Evolutionary conservation across 2,113 vertebrate genomes (phyloP), one percentile per base, ranked within the genome.

Genomic region (Silurus meridionalis): DNA sequence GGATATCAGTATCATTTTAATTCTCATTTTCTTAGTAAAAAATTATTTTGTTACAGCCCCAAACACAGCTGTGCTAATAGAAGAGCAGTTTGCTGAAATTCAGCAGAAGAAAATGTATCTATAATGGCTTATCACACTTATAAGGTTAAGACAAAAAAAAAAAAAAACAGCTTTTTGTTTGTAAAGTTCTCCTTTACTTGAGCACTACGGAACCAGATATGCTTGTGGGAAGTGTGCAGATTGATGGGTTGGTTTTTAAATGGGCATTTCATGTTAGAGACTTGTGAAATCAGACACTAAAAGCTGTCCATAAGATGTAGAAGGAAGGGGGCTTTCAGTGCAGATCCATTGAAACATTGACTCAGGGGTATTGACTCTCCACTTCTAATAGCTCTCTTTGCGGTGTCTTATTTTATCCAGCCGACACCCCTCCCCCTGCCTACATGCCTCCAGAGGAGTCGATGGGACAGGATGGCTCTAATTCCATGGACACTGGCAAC

Each of bases 361-460:
- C 88, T 91, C 85, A n/a, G 82, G 90, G 88, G 82, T 66, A 77
- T 82, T 83, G 85, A 85, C 81, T 91, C 86, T 89, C 86, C 90
- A 82, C 88, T 86, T 90, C 84, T 91, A 86, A 87, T 87, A 92
- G 86, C 90, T 80, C 58, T 86, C 71, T 67, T 71, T 92, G 25
- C 87, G 84, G 80, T 89, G 81, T 89, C 80, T 84, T 60, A 21
- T 80, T n/a, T 64, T 80, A 52, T 82, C 84, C 93, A 99, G 97
- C 98, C 95, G 97, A 99, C 94, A 99, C 97, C 90, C 97, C 98
- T 87, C 98, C 98, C 90, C 98, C 98, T 83, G 98, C 97, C 69
- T 99, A 99, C 91, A 98, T 99, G 97, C 97, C 98, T 86, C 98
- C 97, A 37, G 98, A 99, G 90, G 98, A 99, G 91, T 97, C 98